Percentiles rank a stretch among this genome's conserved stretches.
phyloP scores from a whole-genome alignment of 2,113 vertebrate species.

The Baryphthengus martii region DNA sequence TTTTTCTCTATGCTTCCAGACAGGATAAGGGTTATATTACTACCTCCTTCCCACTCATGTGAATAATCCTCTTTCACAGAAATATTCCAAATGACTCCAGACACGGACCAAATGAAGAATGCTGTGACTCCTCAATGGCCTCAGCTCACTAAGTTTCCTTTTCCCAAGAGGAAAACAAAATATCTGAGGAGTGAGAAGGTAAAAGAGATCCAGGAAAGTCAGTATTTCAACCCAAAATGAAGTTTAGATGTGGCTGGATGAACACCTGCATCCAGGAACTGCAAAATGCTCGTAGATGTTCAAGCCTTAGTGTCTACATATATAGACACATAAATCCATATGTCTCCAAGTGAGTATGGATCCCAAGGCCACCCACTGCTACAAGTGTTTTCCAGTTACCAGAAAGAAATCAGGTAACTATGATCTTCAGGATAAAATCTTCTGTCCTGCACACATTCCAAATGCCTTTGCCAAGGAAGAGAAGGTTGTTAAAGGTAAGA shows the following conservation, averaged over 20 bases:
- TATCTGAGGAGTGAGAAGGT: not conserved
- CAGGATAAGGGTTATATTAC: not conserved
- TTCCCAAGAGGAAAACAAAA: not conserved
- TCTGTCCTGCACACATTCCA: not conserved
- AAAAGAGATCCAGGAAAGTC: not conserved
- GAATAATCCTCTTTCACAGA: not conserved
- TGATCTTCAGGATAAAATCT: fast-evolving
- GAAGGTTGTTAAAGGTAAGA: not conserved
- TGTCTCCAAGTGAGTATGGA: fast-evolving
- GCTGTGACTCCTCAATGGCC: fast-evolving
- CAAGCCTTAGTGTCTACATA: not conserved
- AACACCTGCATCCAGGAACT: not conserved
- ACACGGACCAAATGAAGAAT: not conserved
- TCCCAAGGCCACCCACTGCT: not conserved
- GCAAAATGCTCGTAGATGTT: not conserved
- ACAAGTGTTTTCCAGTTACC: not conserved
- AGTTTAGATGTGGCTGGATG: not conserved
- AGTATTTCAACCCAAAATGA: not conserved
- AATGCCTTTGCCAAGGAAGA: not conserved
- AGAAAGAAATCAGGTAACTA: not conserved
- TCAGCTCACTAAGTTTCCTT: not conserved
- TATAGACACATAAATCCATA: not conserved
- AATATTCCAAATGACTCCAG: not conserved
- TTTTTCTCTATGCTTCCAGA: not conserved
- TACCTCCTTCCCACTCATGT: fast-evolving